A percentile compares a stretch with the other conserved stretches of the same genome.
Conservation (phyloP, 1,140 invertebrate species). For the Chionoecetes opilio region DNA sequence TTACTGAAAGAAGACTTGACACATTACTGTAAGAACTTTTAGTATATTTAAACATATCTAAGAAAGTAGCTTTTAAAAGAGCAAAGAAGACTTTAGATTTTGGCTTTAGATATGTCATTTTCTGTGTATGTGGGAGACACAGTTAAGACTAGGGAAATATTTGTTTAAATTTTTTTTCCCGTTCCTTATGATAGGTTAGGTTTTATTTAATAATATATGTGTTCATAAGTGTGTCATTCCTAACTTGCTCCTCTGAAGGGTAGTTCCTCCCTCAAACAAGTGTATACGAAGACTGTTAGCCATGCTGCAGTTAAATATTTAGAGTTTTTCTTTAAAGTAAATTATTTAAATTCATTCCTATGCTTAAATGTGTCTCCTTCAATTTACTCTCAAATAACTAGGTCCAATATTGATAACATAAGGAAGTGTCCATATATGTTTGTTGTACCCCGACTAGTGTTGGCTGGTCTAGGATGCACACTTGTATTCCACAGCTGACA, state of each 20-base stretch:
- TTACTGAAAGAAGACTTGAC: slow-evolving; percentile 37
- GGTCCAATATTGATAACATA: slow-evolving; percentile 30
- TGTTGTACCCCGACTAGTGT: not conserved
- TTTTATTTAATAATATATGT: not conserved
- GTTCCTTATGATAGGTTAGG: not conserved
- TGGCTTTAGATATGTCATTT: not conserved
- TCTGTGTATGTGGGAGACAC: slow-evolving; percentile 35
- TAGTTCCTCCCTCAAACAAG: slow-evolving; percentile 16
- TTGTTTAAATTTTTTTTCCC: not conserved
- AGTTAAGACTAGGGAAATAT: not conserved
- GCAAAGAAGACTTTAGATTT: slow-evolving; percentile 11
- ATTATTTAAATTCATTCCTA: not conserved
- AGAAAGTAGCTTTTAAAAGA: not conserved
- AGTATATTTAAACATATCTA: not conserved
- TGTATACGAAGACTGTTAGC: slow-evolving; percentile 18
- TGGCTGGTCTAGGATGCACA: not conserved
- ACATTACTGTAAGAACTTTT: not conserved
- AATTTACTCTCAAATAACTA: slow-evolving; percentile 7
- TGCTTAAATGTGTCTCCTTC: not conserved
- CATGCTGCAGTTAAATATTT: not conserved
- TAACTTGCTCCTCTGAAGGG: not conserved
- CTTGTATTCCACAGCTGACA: not conserved
- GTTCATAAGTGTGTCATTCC: not conserved
- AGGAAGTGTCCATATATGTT: slow-evolving; percentile 20
- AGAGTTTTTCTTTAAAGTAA: not conserved